Percentiles rank a stretch among this genome's conserved stretches.
phyloP scores from a whole-genome alignment of 2,797 vertebrate genomes.

The Holocentrus rufus region DNA sequence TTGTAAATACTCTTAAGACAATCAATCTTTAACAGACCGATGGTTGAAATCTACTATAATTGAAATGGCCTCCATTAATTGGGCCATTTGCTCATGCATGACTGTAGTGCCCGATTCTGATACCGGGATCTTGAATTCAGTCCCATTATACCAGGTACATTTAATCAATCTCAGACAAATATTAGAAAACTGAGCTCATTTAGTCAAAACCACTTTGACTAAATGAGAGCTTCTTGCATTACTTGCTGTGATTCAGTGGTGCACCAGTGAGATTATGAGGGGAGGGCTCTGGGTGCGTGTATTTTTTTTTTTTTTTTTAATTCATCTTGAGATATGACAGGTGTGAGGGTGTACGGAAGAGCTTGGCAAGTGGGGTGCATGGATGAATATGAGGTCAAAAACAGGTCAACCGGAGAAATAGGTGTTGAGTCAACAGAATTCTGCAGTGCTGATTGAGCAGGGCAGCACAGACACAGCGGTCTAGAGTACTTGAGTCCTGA shows the following conservation, averaged over 20 bases:
- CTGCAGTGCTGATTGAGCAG: slow-evolving; percentile 54
- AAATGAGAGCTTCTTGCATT: neutral
- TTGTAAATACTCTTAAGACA: neutral
- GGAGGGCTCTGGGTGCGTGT: neutral
- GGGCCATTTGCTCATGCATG: neutral
- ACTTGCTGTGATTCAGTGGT: slow-evolving; percentile 3
- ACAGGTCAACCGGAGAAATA: slow-evolving; percentile 54
- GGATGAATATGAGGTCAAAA: slow-evolving; percentile 52
- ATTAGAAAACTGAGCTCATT: neutral
- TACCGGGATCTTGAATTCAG: neutral
- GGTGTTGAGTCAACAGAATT: slow-evolving; percentile 67
- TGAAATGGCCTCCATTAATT: neutral
- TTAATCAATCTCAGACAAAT: slow-evolving; percentile 2
- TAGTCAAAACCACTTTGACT: neutral
- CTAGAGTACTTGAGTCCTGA: slow-evolving; percentile 8
- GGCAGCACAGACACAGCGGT: slow-evolving; percentile 28
- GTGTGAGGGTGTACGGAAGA: slow-evolving; percentile 24
- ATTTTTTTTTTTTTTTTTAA: neutral
- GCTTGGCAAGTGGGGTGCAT: slow-evolving; percentile 19
- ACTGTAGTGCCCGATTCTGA: neutral
- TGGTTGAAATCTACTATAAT: neutral
- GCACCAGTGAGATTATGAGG: neutral
- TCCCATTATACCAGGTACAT: slow-evolving; percentile 4
- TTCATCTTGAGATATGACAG: slow-evolving; percentile 17
- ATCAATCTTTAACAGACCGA: neutral